Percentiles rank a stretch among this genome's conserved stretches.
Conservation (phyloP, 2,888 invertebrate genomes). For the Oscheius sp. region DNA sequence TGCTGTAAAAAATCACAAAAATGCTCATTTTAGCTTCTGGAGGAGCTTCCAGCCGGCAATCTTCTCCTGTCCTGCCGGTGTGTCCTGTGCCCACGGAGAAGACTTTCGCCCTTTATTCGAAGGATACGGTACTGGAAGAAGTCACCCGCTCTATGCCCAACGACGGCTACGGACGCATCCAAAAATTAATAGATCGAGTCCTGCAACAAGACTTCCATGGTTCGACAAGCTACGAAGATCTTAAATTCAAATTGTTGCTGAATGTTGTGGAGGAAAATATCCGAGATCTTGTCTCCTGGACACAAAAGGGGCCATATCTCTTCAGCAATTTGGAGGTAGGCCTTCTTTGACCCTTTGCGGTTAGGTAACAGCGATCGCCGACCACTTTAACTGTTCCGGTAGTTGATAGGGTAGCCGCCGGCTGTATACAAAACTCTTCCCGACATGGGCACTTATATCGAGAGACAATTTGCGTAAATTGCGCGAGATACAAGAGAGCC, state of each 20-base stretch:
- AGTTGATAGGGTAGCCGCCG: neutral
- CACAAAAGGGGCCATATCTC: slow-evolving; percentile 61
- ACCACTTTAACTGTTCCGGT: slow-evolving; percentile 20
- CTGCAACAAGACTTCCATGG: neutral
- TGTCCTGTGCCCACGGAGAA: slow-evolving; percentile 71
- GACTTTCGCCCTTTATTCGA: slow-evolving; percentile 68
- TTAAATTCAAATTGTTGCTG: slow-evolving; percentile 47
- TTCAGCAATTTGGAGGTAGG: slow-evolving; percentile 36
- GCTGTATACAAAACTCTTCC: neutral
- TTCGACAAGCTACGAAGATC: neutral
- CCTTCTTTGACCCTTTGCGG: neutral
- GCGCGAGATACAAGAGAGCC: slow-evolving; percentile 28
- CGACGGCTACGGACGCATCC: neutral
- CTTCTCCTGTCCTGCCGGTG: slow-evolving; percentile 64
- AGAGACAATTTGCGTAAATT: slow-evolving; percentile 24
- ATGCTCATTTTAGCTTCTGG: slow-evolving; percentile 41
- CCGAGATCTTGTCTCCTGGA: slow-evolving; percentile 62
- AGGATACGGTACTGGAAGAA: slow-evolving; percentile 41
- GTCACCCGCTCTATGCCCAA: slow-evolving; percentile 35
- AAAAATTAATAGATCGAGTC: neutral
- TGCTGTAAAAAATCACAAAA: neutral
- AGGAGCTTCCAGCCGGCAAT: slow-evolving; percentile 43
- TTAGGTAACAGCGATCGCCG: slow-evolving; percentile 26
- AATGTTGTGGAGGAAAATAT: slow-evolving; percentile 59
- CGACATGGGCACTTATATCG: no score